Evolutionary conservation across 2,888 invertebrate genomes (phyloP).

Genomic region (Nemotelus nigrinus): DNA sequence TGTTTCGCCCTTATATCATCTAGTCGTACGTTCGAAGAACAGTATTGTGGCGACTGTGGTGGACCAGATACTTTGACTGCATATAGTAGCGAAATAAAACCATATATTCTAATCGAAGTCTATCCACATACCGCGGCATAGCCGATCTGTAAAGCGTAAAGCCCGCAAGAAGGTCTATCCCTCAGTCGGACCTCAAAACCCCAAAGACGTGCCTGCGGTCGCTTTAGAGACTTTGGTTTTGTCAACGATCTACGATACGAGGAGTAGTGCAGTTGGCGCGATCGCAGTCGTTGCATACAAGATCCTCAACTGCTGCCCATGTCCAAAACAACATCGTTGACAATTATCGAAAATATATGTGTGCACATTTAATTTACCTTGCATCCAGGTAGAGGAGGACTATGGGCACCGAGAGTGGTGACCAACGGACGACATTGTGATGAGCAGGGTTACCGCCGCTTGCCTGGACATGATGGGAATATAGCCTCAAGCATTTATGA

Average conservation of each 20-base stretch:
- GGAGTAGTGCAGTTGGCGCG: constrained; percentile 40
- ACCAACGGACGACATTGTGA: constrained; percentile 12
- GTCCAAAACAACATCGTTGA: constrained; percentile 43
- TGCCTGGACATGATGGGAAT: too few relatives aligned
- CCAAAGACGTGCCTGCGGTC: constrained; percentile 26
- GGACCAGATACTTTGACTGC: constrained; percentile 11
- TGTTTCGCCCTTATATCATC: constrained; percentile 31
- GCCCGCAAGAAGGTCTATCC: constrained; percentile 29
- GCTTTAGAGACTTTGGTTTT: constrained; percentile 29
- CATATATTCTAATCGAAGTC: constrained; percentile 35
- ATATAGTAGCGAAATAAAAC: constrained; percentile 7
- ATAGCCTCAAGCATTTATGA: too few relatives aligned
- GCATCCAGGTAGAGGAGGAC: constrained; percentile 22
- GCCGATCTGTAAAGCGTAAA: not conserved
- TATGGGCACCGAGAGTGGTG: constrained; percentile 11
- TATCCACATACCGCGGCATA: constrained; percentile 13
- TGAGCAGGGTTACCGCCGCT: constrained; percentile 7
- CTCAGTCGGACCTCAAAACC: constrained; percentile 5
- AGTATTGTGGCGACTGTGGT: constrained; percentile 14
- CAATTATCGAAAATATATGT: constrained; percentile 41
- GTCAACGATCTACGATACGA: constrained; percentile 21
- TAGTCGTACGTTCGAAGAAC: constrained; percentile 30
- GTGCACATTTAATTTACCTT: constrained; percentile 36
- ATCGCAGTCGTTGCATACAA: constrained; percentile 40
- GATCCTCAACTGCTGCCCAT: constrained; percentile 40